Evolutionary conservation across 2,797 vertebrate species (phyloP).

Genomic region (Lepidocolaptes lacrymiger): DNA sequence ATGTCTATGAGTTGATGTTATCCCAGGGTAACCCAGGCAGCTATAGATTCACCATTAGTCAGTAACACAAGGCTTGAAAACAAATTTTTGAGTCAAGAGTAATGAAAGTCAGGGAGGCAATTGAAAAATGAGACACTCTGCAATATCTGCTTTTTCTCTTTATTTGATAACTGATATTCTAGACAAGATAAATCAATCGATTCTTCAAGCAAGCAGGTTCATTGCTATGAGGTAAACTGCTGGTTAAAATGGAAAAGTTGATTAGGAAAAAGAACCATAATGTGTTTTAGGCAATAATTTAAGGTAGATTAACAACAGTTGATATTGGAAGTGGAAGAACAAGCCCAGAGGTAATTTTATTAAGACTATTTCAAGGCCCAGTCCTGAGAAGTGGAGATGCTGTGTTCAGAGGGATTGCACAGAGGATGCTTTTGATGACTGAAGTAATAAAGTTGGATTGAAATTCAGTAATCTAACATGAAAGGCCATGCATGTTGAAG

Average conservation of each 20-base stretch:
- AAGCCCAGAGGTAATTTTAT: background rate
- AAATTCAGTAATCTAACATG: conserved; percentile 25
- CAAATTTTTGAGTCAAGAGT: background rate
- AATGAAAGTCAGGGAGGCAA: background rate
- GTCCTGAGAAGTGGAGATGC: background rate
- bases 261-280: background rate
- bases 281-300: background rate
- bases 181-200: background rate
- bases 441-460: background rate
- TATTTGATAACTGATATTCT: background rate
- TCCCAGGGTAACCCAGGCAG: background rate
- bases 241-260: background rate
- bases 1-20: background rate
- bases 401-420: background rate
- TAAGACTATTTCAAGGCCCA: background rate
- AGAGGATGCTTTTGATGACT: background rate
- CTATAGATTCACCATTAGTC: background rate
- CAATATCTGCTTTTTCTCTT: background rate
- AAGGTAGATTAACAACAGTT: background rate
- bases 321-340: conserved; percentile 3
- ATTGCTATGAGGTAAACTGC: background rate
- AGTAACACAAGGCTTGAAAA: background rate
- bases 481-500: background rate
- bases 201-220: background rate
- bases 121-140: background rate